phyloP scores from a whole-genome alignment of 2,888 invertebrate genomes.

The Parascotia fuliginaria region DNA sequence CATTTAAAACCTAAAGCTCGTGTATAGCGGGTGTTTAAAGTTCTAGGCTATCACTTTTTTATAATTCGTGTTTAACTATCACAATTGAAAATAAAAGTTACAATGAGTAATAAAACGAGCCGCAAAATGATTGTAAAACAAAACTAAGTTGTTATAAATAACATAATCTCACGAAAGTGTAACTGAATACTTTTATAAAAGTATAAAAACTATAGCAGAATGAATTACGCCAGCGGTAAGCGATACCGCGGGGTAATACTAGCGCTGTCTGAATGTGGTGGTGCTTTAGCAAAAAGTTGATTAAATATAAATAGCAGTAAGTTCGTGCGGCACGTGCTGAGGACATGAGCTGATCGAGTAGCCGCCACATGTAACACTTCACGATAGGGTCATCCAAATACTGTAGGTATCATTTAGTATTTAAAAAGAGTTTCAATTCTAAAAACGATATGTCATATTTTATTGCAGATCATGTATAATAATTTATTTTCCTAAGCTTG shows the following conservation, averaged over 20 bases:
- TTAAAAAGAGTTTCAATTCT: too few species aligned
- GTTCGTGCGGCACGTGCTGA: background rate
- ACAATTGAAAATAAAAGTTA: background rate
- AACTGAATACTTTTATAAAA: background rate
- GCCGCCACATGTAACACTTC: background rate
- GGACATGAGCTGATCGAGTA: background rate
- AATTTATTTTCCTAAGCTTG: too few species aligned
- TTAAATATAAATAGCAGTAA: constrained; percentile 1
- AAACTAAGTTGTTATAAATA: background rate
- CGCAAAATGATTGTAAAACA: background rate
- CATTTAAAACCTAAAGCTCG: too few species aligned
- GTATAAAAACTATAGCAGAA: background rate
- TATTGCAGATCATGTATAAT: too few species aligned
- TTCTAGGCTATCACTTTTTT: too few species aligned
- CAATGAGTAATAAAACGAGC: background rate
- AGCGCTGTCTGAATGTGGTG: background rate
- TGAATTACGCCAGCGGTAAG: constrained; percentile 1
- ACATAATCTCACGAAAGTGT: background rate
- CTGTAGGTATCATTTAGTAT: background rate
- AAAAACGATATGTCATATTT: too few species aligned
- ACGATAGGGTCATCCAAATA: background rate
- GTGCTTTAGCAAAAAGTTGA: constrained; percentile 7
- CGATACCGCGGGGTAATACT: background rate
- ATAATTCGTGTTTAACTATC: too few species aligned
- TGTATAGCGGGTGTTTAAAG: too few species aligned